Conservation (phyloP, 1,140 invertebrate genomes). For the Dreissena rostriformis region DNA sequence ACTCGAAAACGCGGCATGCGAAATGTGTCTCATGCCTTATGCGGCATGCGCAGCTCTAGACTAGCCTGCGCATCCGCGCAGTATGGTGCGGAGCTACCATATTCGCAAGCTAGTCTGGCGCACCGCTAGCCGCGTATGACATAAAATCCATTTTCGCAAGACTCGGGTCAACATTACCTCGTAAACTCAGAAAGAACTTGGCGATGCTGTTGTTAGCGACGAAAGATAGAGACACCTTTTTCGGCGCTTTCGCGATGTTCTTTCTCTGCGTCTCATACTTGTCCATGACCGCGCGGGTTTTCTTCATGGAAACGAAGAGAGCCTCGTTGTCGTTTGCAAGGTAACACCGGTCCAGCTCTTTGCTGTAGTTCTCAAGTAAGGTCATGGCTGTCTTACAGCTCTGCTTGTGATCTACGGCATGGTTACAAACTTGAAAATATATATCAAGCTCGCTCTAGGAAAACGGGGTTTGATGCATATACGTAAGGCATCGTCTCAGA, state of each 20-base stretch:
- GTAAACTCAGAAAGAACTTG: slow-evolving; percentile 41
- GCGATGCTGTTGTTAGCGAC: slow-evolving; percentile 21
- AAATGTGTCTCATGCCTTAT: too few relatives aligned
- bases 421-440: too few relatives aligned
- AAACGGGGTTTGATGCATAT: too few relatives aligned
- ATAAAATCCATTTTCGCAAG: background rate
- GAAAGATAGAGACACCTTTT: slow-evolving; percentile 12
- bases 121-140: too few relatives aligned
- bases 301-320: slow-evolving; percentile 36
- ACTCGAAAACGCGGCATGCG: too few relatives aligned
- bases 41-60: too few relatives aligned
- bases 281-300: slow-evolving; percentile 25
- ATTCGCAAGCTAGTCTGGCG: too few relatives aligned
- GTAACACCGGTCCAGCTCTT: slow-evolving; percentile 39
- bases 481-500: too few relatives aligned
- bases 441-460: too few relatives aligned
- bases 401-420: slow-evolving; percentile 49
- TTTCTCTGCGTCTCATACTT: slow-evolving; percentile 39
- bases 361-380: slow-evolving; percentile 37
- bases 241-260: slow-evolving; percentile 18
- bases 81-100: too few relatives aligned
- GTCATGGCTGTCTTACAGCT: slow-evolving; percentile 40
- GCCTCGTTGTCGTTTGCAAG: slow-evolving; percentile 32
- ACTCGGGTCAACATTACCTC: background rate
- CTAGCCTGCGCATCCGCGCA: too few relatives aligned